Conservation (phyloP, 2,888 invertebrate genomes). For the Tenodera sinensis region DNA sequence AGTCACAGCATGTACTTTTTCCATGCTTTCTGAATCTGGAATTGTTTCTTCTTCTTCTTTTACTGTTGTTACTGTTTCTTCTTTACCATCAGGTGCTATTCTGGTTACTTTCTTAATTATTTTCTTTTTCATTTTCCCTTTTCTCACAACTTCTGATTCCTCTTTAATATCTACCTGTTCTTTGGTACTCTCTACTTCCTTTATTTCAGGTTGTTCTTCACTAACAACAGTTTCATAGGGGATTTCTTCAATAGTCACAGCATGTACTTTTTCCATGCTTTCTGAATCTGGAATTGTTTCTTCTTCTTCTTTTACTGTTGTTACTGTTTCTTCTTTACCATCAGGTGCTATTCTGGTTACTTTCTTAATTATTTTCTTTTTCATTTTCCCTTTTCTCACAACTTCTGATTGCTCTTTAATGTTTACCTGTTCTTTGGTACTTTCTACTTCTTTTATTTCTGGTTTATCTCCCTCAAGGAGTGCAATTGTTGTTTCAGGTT, state of each 20-base stretch:
- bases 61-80: conserved; percentile 8
- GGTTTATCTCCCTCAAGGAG: not conserved
- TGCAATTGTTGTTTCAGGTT: not conserved
- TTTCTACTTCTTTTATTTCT: not conserved
- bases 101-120: conserved; percentile 19
- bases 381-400: not conserved
- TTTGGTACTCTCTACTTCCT: too few relatives aligned
- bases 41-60: not conserved
- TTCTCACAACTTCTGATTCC: not conserved
- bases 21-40: not conserved
- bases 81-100: conserved; percentile 9
- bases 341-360: not conserved
- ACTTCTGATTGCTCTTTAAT: not conserved
- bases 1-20: not conserved
- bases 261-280: not conserved
- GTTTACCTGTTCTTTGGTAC: not conserved
- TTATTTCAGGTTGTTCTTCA: not conserved
- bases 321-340: conserved; percentile 17
- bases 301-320: conserved; percentile 9
- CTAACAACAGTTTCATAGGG: not conserved
- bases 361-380: conserved; percentile 24
- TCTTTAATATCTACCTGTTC: not conserved
- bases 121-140: conserved; percentile 15
- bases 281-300: not conserved
- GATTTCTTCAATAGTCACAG: not conserved